Evolutionary conservation across 2,797 vertebrate genomes (phyloP).

Genomic region (Smutsia temminckii): DNA sequence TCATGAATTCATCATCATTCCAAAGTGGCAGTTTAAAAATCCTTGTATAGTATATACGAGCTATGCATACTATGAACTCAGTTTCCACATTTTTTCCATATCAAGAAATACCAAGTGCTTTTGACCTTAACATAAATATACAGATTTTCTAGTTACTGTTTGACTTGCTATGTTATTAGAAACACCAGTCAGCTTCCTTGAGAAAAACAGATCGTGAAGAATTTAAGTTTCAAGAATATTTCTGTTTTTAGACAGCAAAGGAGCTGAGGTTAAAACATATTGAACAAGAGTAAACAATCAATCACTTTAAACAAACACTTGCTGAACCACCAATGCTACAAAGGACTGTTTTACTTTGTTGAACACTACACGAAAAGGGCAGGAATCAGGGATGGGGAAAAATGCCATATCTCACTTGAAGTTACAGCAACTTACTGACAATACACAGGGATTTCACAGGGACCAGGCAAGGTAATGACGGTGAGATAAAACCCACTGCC

Average conservation of each 20-base stretch:
- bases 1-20: neutral
- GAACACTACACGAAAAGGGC: neutral
- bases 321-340: neutral
- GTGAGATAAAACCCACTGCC: neutral
- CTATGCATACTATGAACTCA: neutral
- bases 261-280: neutral
- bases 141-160: neutral
- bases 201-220: neutral
- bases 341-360: neutral
- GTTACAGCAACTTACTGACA: neutral
- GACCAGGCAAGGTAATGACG: neutral
- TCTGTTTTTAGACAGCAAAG: neutral
- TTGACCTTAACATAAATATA: neutral
- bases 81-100: neutral
- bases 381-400: neutral
- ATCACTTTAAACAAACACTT: neutral
- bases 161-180: neutral
- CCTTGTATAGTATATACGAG: neutral
- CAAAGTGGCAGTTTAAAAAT: neutral
- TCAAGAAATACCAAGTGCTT: neutral
- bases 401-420: neutral
- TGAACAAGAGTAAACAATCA: neutral
- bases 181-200: neutral
- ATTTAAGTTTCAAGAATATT: constrained; percentile 7
- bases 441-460: neutral